Base-by-base conservation (phyloP, 2,888 invertebrate species). In the Gasteruption jaculator region DNA sequence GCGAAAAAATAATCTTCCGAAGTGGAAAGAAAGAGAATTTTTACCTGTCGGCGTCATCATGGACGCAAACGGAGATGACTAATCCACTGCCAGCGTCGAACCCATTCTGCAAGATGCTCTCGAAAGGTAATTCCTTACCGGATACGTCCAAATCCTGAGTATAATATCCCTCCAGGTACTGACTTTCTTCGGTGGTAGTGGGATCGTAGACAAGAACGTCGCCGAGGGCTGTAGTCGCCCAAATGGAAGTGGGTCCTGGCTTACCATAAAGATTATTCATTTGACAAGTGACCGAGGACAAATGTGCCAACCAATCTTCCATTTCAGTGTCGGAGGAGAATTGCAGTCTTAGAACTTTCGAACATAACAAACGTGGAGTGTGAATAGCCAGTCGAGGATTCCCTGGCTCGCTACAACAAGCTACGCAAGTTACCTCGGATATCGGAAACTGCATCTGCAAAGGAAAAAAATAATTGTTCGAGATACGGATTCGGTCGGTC, bases 281-380 rank as follows among this genome's bases (percentile, higher is more conserved):
- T 71, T 85, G 82, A 53, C 85, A 83, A 61, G 84, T 83, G 7
- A 88, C 76, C 49, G 83, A 83, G 10, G 85, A 82, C 54, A 91
- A 77, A 63, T 89, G 83, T 45, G 83, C 82, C 41, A 91, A 79
- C 92, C 92, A 92, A 63, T 92, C 91, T 71, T 91, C 91, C 73
- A 90, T 80, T 71, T 90, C 87, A 48, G 84, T 81, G 71, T 92
- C 91, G 52, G 86, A 83, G 38, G 79, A 75, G 65, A 91, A 91
- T 61, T 88, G 85, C 43, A 92, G 73, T 65, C 82, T 81, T 27
- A 90, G 76, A 5, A 83, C 78, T 41, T 73, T 74, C 19, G 70
- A 73, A 42, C 72, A 69, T 16, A 60, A 73, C 50, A 82, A 76
- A 48, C 80, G 76, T 7, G 87, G 83, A 1, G 85, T 81, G 59